Conservation (phyloP, 2,888 invertebrate species). For the Cataglyphis rosenhaueri region DNA sequence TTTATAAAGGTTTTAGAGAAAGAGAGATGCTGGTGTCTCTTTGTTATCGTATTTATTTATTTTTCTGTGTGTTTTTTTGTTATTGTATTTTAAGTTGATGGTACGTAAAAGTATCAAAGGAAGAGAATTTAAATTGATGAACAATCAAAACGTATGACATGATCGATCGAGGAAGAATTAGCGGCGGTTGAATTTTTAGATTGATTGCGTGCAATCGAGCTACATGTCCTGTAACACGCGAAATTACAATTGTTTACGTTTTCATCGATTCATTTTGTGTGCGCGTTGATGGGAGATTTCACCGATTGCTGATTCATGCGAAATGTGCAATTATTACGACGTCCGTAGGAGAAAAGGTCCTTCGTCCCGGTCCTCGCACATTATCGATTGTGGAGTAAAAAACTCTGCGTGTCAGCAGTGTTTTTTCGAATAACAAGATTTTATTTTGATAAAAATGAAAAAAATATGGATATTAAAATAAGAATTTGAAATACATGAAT, state of each 20-base stretch:
- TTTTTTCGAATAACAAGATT: neutral
- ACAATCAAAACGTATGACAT: conserved; percentile 4
- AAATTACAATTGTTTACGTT: conserved; percentile 13
- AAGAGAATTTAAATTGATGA: conserved; percentile 2
- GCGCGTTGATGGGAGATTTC: conserved; percentile 21
- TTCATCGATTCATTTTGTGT: neutral
- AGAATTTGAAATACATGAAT: neutral
- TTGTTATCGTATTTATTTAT: conserved; percentile 35
- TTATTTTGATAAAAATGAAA: neutral
- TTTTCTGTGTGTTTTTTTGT: conserved; percentile 19
- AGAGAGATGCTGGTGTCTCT: conserved; percentile 6
- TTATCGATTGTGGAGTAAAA: conserved; percentile 34
- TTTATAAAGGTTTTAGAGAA: neutral
- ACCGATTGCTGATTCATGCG: conserved; percentile 26
- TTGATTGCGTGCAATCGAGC: conserved; percentile 32
- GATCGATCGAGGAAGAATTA: neutral
- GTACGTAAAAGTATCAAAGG: neutral
- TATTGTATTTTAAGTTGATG: conserved; percentile 27
- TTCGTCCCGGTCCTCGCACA: conserved; percentile 24
- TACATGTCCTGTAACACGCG: neutral
- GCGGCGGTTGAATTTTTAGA: neutral
- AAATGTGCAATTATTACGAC: conserved; percentile 48
- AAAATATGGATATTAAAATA: neutral
- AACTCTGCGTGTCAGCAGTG: neutral
- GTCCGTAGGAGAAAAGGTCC: conserved; percentile 28